phyloP scores from a whole-genome alignment of 2,113 vertebrate genomes.

The Dicentrarchus labrax region DNA sequence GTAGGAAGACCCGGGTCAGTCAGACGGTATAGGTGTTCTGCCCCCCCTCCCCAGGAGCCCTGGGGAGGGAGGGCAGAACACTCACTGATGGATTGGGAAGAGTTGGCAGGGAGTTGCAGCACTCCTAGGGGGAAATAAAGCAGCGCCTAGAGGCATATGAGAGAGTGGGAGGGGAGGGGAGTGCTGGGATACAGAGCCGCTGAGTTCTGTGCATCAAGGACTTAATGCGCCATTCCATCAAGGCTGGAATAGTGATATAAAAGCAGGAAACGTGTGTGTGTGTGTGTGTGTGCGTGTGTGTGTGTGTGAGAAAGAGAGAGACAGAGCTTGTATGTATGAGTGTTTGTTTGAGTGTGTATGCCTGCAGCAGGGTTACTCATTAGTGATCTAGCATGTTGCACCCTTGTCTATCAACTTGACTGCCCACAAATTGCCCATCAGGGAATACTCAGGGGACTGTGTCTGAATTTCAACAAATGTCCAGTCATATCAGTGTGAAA shows the following conservation, averaged over 20 bases:
- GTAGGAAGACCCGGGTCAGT: conserved; percentile 13
- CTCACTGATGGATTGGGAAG: conserved; percentile 64
- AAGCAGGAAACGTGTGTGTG: neutral
- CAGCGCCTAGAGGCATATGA: conserved; percentile 54
- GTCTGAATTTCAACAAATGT: conserved; percentile 41
- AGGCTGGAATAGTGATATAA: conserved; percentile 15
- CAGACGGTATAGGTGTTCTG: neutral
- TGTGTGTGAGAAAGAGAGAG: neutral
- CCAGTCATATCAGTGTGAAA: conserved; percentile 8
- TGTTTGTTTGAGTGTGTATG: conserved; percentile 20
- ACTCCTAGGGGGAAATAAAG: conserved; percentile 60
- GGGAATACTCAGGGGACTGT: conserved; percentile 35
- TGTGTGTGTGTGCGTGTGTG: neutral
- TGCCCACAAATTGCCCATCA: conserved; percentile 56
- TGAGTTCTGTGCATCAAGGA: conserved; percentile 39
- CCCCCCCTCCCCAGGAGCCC: neutral
- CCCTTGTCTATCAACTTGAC: conserved; percentile 59
- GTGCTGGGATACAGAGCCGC: neutral
- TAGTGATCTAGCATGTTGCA: conserved; percentile 41
- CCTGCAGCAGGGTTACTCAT: conserved; percentile 45
- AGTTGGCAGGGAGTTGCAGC: conserved; percentile 74
- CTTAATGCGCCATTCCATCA: neutral
- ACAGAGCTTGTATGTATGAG: neutral
- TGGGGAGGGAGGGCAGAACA: conserved; percentile 3
- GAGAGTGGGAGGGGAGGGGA: neutral